phyloP scores from a whole-genome alignment of 2,888 invertebrate genomes.

The Melinopterus prodromus region DNA sequence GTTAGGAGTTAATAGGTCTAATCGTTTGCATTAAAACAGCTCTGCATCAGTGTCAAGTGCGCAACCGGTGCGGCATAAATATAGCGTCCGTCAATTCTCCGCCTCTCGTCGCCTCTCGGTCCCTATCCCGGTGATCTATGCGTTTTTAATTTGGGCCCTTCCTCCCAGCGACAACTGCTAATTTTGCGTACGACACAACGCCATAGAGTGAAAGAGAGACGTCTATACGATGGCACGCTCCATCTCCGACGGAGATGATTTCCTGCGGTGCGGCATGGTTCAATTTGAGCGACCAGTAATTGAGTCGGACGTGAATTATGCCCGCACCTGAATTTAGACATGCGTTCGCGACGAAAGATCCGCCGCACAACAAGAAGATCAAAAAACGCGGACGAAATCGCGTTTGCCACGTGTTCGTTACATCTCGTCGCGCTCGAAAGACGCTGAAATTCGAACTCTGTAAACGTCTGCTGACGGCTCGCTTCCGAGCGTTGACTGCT shows the following conservation, averaged over 20 bases:
- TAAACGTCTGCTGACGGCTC: neutral
- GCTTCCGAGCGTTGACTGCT: conserved; percentile 5
- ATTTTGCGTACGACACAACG: neutral
- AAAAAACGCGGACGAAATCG: neutral
- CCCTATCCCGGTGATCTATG: neutral
- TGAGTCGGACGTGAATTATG: neutral
- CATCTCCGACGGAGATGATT: neutral
- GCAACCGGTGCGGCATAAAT: neutral
- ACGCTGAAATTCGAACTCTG: neutral
- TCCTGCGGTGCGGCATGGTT: neutral
- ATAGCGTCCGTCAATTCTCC: neutral
- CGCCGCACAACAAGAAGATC: conserved; percentile 6
- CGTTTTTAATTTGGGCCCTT: conserved; percentile 21
- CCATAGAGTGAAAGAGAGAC: neutral
- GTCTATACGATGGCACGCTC: neutral
- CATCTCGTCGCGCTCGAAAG: neutral
- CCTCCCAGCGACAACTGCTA: conserved; percentile 4
- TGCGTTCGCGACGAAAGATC: conserved; percentile 9
- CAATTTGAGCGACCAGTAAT: neutral
- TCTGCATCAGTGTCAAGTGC: neutral
- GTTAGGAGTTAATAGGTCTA: neutral
- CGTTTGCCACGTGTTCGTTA: neutral
- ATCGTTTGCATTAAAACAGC: neutral
- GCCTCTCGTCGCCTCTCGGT: neutral
- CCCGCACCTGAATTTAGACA: conserved; percentile 5